A percentile compares a stretch with the other conserved stretches of the same genome.
Evolutionary conservation across 2,797 vertebrate species (phyloP).

Genomic region (Sebastes hubbsi): DNA sequence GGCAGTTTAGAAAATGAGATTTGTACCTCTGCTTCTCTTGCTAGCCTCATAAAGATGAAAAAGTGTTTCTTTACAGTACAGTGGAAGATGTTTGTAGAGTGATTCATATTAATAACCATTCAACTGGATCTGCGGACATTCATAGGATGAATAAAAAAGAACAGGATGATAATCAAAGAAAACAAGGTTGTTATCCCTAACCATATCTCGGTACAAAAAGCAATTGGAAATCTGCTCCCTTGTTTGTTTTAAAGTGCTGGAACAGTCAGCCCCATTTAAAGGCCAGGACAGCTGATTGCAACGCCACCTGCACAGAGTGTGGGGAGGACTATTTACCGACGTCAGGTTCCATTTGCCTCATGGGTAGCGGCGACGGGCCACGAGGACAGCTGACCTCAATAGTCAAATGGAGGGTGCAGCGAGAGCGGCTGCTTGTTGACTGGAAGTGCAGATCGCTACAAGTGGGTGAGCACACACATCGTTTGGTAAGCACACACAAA

Average conservation of each 20-base stretch:
- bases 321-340: constrained; percentile 48
- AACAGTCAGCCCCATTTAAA: constrained; percentile 55
- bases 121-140: not conserved
- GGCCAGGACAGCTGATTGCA: constrained; percentile 56
- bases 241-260: constrained; percentile 50
- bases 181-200: constrained; percentile 21
- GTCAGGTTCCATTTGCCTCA: constrained; percentile 69
- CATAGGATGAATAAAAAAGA: not conserved
- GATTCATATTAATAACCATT: constrained; percentile 29
- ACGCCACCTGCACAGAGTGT: constrained; percentile 51
- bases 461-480: constrained; percentile 57
- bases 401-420: constrained; percentile 46
- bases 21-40: constrained; percentile 1
- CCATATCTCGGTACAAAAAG: constrained; percentile 20
- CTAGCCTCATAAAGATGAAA: not conserved
- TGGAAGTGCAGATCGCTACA: constrained; percentile 47
- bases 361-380: constrained; percentile 27
- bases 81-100: not conserved
- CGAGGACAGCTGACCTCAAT: constrained; percentile 59
- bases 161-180: constrained; percentile 22
- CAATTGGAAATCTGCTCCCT: constrained; percentile 49
- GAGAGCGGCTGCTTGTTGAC: constrained; percentile 44
- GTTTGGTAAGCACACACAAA: constrained; percentile 49
- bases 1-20: constrained; percentile 31
- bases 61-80: not conserved